These are phyloP conservation scores for Drosophila atripex DNA, from an alignment of 2,888 invertebrate genomes.

Conservation along the genomic window DNA sequence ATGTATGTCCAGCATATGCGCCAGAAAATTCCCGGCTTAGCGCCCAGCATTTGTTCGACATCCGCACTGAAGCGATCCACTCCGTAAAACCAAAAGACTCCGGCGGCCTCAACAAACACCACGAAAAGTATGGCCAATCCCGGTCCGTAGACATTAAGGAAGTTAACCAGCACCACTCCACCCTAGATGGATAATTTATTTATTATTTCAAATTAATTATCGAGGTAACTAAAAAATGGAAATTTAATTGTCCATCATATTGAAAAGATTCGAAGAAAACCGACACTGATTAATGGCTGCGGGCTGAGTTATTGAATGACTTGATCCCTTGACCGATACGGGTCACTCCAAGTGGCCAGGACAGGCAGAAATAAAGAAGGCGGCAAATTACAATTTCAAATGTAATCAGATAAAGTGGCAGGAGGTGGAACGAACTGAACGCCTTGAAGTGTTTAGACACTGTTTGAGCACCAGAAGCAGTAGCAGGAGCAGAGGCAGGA, in stretches of 20 bases:
- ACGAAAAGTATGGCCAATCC: constrained; percentile 94
- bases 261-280: neutral
- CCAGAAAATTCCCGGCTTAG: constrained; percentile 91
- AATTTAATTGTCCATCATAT: neutral
- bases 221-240: neutral
- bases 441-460: constrained; percentile 12
- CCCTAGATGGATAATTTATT: constrained; percentile 85
- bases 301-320: constrained; percentile 60
- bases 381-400: constrained; percentile 84
- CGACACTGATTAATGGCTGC: constrained; percentile 58
- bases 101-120: constrained; percentile 95
- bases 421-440: constrained; percentile 15
- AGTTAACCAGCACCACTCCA: constrained; percentile 93
- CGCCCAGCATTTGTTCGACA: constrained; percentile 92
- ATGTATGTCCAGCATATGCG: constrained; percentile 93
- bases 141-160: constrained; percentile 94
- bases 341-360: constrained; percentile 39
- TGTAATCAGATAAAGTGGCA: constrained; percentile 83
- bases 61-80: constrained; percentile 92
- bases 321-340: constrained; percentile 75
- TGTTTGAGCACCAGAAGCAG: constrained; percentile 6
- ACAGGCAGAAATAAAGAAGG: constrained; percentile 55
- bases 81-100: constrained; percentile 95
- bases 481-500: constrained; percentile 2
- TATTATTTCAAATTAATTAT: neutral